phyloP scores from a whole-genome alignment of 2,888 invertebrate species.

The Helicoverpa assulta region DNA sequence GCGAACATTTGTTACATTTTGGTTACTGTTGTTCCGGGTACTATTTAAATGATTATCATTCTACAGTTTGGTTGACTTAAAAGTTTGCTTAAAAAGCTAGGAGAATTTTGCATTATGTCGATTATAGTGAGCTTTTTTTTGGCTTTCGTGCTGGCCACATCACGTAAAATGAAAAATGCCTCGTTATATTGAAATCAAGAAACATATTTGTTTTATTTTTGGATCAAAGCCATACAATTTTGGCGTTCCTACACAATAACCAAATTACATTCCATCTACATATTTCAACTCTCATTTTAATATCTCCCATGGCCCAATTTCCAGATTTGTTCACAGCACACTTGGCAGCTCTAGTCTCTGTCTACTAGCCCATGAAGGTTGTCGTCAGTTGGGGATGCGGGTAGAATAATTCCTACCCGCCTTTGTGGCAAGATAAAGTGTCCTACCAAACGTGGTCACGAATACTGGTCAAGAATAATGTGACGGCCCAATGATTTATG shows the following conservation, averaged over 20 bases:
- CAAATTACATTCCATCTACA: not conserved
- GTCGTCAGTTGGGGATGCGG: conserved; percentile 73
- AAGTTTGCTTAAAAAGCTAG: too few species aligned
- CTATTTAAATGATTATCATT: too few species aligned
- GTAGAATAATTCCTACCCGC: conserved; percentile 73
- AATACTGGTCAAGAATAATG: conserved; percentile 64
- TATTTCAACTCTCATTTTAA: conserved; percentile 1
- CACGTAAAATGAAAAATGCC: too few species aligned
- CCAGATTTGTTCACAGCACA: conserved; percentile 47
- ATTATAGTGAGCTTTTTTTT: too few species aligned
- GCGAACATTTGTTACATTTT: not conserved
- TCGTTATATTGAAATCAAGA: too few species aligned
- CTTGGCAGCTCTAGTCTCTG: conserved; percentile 54
- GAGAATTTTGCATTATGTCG: too few species aligned
- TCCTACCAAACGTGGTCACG: conserved; percentile 56
- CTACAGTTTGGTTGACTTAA: too few species aligned
- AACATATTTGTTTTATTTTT: too few species aligned
- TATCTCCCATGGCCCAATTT: conserved; percentile 25
- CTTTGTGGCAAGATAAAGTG: conserved; percentile 71
- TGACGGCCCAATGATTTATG: conserved; percentile 62
- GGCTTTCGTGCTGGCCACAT: too few species aligned
- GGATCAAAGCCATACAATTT: too few species aligned
- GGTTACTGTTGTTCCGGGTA: not conserved
- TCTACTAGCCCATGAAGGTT: conserved; percentile 72
- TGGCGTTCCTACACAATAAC: too few species aligned